Conservation (phyloP, 2,888 invertebrate species). For the Peribatodes rhomboidaria region DNA sequence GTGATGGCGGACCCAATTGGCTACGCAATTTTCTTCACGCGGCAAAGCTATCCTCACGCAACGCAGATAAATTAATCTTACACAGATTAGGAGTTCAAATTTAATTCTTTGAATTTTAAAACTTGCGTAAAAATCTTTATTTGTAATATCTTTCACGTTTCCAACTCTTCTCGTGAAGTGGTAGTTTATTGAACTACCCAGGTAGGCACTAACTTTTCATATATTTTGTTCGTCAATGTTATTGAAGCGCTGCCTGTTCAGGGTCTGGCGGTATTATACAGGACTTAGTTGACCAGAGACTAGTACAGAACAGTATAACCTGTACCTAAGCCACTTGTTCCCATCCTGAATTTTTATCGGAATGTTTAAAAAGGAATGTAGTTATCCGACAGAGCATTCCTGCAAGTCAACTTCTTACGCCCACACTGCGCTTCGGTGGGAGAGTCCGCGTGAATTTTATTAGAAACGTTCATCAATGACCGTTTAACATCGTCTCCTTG, state of each 20-base stretch:
- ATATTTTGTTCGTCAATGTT: too few relatives aligned
- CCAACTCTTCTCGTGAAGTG: background rate
- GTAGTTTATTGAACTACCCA: too few relatives aligned
- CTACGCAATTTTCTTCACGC: conserved; percentile 61
- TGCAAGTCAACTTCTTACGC: conserved; percentile 33
- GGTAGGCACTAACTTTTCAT: too few relatives aligned
- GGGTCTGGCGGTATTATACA: too few relatives aligned
- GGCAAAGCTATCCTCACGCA: conserved; percentile 46
- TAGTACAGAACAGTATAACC: background rate
- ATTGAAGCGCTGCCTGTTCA: too few relatives aligned
- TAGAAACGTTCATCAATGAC: conserved; percentile 21
- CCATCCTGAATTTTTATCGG: conserved; percentile 3
- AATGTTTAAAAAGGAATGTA: conserved; percentile 29
- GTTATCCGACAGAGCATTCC: conserved; percentile 30
- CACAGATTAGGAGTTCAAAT: conserved; percentile 6
- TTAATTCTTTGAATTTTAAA: background rate
- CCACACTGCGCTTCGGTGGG: conserved; percentile 30
- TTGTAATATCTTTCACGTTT: background rate
- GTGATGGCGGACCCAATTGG: conserved; percentile 68
- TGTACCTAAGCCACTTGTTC: background rate
- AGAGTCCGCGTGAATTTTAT: conserved; percentile 31
- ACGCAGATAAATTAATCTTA: conserved; percentile 25
- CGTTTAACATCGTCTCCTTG: conserved; percentile 15
- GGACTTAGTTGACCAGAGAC: too few relatives aligned
- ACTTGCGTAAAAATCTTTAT: background rate